A percentile compares a stretch with the other conserved stretches of the same genome.
Conservation (phyloP, 2,888 invertebrate genomes). For the Cerastoderma edule region DNA sequence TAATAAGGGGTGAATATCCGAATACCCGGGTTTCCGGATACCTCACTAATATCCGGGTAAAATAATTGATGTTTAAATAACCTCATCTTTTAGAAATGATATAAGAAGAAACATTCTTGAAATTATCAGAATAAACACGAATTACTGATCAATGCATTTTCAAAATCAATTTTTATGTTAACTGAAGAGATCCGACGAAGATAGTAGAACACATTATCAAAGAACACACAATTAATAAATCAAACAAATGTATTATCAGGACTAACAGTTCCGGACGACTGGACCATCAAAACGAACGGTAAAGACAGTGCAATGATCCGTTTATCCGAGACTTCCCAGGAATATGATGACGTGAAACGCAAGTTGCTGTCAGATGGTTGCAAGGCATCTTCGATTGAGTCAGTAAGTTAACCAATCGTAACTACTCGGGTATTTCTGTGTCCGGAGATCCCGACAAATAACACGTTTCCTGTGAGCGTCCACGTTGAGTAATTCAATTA, state of each 20-base stretch:
- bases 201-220: too few relatives aligned
- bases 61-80: too few relatives aligned
- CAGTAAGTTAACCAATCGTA: background rate
- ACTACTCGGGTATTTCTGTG: background rate
- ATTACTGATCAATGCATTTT: too few relatives aligned
- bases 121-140: too few relatives aligned
- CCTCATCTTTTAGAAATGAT: too few relatives aligned
- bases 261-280: conserved; percentile 1
- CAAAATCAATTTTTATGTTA: background rate
- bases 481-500: background rate
- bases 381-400: background rate
- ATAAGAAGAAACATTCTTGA: too few relatives aligned
- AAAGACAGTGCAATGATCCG: background rate
- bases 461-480: background rate
- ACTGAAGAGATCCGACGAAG: background rate
- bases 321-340: background rate
- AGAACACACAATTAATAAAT: too few relatives aligned
- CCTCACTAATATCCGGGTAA: too few relatives aligned
- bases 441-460: background rate
- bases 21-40: too few relatives aligned
- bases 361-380: conserved; percentile 1
- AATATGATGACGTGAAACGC: conserved; percentile 4
- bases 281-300: background rate
- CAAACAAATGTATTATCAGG: background rate
- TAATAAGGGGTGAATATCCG: too few relatives aligned